Percentiles rank a stretch among this genome's conserved stretches.
Conservation (phyloP, 2,888 invertebrate genomes). For the Pasiphila rectangulata region DNA sequence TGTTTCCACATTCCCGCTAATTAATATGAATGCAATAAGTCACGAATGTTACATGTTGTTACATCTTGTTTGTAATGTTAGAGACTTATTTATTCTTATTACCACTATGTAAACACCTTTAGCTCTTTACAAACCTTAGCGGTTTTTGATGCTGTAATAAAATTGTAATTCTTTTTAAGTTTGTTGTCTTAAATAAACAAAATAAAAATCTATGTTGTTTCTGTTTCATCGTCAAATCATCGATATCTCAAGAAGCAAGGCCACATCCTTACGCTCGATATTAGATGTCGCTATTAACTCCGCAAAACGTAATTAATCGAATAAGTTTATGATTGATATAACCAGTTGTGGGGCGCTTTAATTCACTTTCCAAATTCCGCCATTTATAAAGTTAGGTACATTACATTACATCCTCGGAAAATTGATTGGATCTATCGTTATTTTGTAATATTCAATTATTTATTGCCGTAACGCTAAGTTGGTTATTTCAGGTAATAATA, state of each 20-base stretch:
- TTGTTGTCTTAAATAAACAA: no score
- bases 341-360: constrained; percentile 79
- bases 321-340: constrained; percentile 82
- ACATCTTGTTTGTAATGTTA: no score
- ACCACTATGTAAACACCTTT: no score
- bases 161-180: no score
- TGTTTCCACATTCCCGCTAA: no score
- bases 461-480: constrained; percentile 29
- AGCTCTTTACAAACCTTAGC: no score
- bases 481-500: neutral
- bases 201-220: no score
- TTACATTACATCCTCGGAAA: constrained; percentile 58
- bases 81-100: no score
- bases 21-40: no score
- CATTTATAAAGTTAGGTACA: constrained; percentile 74
- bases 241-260: constrained; percentile 8
- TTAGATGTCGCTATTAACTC: constrained; percentile 81
- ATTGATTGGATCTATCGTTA: constrained; percentile 71
- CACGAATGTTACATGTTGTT: no score
- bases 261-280: constrained; percentile 62
- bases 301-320: constrained; percentile 82
- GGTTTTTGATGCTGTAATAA: no score
- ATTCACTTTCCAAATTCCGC: constrained; percentile 78
- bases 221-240: no score
- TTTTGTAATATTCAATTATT: constrained; percentile 66